Evolutionary conservation across 1,140 invertebrate species (phyloP).

Genomic region (Neotoxoptera formosana): DNA sequence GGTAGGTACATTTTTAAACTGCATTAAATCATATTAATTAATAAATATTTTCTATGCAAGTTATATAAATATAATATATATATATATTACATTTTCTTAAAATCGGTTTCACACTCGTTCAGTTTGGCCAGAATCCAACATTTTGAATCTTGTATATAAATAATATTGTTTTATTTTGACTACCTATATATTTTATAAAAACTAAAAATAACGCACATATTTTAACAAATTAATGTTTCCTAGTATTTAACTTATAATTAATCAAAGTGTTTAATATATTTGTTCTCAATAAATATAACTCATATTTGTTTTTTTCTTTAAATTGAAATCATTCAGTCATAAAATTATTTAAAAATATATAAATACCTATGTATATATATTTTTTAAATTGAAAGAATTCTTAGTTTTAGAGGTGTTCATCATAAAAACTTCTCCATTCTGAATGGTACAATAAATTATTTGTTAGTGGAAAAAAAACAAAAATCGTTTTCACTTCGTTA

Average conservation of each 20-base stretch:
- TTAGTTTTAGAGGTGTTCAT: background rate
- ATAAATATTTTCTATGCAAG: background rate
- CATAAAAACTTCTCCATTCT: background rate
- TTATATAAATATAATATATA: background rate
- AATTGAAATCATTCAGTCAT: background rate
- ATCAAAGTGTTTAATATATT: background rate
- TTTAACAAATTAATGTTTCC: background rate
- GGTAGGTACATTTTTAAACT: background rate
- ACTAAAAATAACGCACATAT: background rate
- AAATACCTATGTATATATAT: background rate
- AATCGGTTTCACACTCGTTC: background rate
- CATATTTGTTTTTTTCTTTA: background rate
- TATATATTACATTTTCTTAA: background rate
- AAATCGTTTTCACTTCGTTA: conserved; percentile 29
- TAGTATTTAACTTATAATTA: background rate
- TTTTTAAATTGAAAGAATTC: background rate
- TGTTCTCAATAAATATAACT: background rate
- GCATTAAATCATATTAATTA: background rate
- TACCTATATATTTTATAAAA: no score
- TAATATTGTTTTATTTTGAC: no score
- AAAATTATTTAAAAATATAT: background rate
- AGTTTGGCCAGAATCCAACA: background rate
- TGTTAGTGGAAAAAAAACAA: background rate
- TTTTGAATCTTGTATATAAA: background rate
- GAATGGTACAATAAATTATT: background rate